Conservation (phyloP, 1,140 invertebrate genomes). For the Thaumetopoea pityocampa region DNA sequence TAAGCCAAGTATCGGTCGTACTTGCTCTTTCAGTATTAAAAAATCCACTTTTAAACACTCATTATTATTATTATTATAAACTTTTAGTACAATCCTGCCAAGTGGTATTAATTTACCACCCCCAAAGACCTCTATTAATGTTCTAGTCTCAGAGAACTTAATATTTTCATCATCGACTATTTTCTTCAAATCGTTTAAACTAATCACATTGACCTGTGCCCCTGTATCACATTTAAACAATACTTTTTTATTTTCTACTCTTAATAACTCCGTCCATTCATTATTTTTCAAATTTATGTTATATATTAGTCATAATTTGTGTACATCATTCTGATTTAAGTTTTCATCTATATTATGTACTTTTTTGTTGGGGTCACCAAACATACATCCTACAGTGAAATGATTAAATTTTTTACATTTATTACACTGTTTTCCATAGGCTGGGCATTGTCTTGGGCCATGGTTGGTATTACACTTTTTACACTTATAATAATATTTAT, state of each 20-base stretch:
- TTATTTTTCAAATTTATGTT: conserved; percentile 8
- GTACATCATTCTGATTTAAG: conserved; percentile 5
- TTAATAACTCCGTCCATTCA: conserved; percentile 11
- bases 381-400: conserved; percentile 4
- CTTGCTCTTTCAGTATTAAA: too few relatives aligned
- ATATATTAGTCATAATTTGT: conserved; percentile 16
- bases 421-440: conserved; percentile 28
- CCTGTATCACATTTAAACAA: conserved; percentile 20
- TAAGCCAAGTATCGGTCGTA: too few relatives aligned
- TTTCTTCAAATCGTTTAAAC: conserved; percentile 21
- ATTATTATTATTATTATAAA: too few relatives aligned
- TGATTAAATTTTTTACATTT: too few relatives aligned
- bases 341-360: too few relatives aligned
- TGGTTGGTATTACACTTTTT: conserved; percentile 16
- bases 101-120: conserved; percentile 20
- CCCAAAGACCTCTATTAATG: conserved; percentile 24
- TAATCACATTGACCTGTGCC: conserved; percentile 21
- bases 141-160: conserved; percentile 16
- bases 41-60: too few relatives aligned
- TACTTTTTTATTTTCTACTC: conserved; percentile 8
- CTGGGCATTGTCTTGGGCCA: conserved; percentile 20
- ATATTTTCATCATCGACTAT: conserved; percentile 14
- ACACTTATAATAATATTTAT: too few relatives aligned
- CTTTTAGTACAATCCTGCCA: too few relatives aligned
- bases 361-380: too few relatives aligned